phyloP scores from a whole-genome alignment of 1,140 invertebrate genomes.

The Onthophagus taurus region DNA sequence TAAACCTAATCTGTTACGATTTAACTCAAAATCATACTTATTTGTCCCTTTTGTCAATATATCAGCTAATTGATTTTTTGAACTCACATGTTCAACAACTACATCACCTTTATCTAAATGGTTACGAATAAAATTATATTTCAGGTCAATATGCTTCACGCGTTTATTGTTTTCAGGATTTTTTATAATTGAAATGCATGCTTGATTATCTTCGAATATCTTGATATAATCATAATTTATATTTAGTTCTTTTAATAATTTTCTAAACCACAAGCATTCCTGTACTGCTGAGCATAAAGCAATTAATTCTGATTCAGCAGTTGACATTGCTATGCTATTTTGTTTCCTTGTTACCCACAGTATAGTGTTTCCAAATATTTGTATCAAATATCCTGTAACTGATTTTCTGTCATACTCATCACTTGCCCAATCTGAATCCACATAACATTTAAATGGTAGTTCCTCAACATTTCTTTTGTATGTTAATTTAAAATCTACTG shows the following conservation, averaged over 20 bases:
- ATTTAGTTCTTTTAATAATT: constrained; percentile 25
- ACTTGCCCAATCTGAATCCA: constrained; percentile 32
- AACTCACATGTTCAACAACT: constrained; percentile 14
- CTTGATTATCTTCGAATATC: constrained; percentile 30
- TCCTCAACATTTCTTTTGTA: constrained; percentile 12
- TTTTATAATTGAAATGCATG: constrained; percentile 30
- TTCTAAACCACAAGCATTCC: constrained; percentile 24
- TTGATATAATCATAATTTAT: constrained; percentile 9
- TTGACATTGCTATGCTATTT: constrained; percentile 17
- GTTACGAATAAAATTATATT: constrained; percentile 19
- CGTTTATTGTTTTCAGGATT: constrained; percentile 28
- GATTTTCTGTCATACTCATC: constrained; percentile 26
- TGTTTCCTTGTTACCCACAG: constrained; percentile 20
- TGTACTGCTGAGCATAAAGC: constrained; percentile 17
- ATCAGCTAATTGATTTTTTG: constrained; percentile 16
- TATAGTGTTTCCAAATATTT: constrained; percentile 23
- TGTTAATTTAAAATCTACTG: constrained; percentile 22
- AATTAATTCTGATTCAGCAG: constrained; percentile 44
- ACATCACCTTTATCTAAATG: constrained; percentile 14
- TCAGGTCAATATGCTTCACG: constrained; percentile 28
- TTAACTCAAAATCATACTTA: constrained; percentile 15
- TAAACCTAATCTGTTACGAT: constrained; percentile 4
- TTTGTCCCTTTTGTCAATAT: constrained; percentile 19
- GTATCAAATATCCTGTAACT: constrained; percentile 24
- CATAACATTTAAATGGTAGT: constrained; percentile 18